Conservation (phyloP, 2,113 vertebrate genomes). For the Microtus richardsoni region DNA sequence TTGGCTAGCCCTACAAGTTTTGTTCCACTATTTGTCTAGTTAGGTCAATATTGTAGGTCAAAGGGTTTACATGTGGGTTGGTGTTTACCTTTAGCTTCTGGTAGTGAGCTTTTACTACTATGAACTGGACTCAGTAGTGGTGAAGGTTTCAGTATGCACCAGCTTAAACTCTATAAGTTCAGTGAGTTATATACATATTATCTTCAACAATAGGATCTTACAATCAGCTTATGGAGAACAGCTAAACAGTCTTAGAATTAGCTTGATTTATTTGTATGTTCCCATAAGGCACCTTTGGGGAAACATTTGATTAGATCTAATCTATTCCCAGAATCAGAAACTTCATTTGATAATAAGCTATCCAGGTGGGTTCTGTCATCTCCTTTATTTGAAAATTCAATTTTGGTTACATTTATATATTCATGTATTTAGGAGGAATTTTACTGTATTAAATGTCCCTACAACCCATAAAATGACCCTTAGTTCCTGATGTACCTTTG, state of each 20-base stretch:
- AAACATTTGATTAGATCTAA: background rate
- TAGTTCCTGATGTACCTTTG: background rate
- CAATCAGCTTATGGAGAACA: background rate
- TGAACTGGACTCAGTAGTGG: background rate
- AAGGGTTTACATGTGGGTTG: background rate
- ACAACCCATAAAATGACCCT: background rate
- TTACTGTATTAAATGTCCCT: background rate
- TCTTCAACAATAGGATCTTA: background rate
- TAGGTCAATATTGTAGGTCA: background rate
- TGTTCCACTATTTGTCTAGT: background rate
- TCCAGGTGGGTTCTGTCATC: background rate
- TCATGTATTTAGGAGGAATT: background rate
- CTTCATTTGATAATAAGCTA: background rate
- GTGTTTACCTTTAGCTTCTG: background rate
- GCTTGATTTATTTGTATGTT: background rate
- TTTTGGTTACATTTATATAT: background rate
- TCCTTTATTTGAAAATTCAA: background rate
- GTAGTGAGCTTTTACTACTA: background rate
- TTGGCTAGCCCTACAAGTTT: background rate
- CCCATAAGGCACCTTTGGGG: background rate
- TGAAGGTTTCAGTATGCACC: background rate
- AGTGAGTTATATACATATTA: background rate
- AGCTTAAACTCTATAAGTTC: background rate
- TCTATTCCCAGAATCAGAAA: background rate
- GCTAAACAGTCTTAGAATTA: background rate